Conservation (phyloP, 1,140 invertebrate genomes). For the Drosophila melanica region DNA sequence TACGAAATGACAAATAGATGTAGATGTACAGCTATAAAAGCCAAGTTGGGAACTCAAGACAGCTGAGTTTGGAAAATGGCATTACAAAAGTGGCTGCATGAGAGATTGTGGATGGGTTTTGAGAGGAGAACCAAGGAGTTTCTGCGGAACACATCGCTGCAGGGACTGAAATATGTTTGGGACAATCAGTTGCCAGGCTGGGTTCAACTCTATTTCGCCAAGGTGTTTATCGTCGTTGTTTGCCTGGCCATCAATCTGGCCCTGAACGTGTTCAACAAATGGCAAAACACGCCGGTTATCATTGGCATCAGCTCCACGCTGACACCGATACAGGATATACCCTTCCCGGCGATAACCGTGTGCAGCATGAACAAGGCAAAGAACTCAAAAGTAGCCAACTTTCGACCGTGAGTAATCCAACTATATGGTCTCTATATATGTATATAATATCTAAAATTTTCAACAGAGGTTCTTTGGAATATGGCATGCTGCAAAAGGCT, state of each 20-base stretch:
- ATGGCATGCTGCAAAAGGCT: slow-evolving; percentile 69
- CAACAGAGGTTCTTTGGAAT: slow-evolving; percentile 49
- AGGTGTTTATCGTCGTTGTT: slow-evolving; percentile 87
- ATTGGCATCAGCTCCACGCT: slow-evolving; percentile 88
- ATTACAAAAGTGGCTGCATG: neutral
- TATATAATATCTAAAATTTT: neutral
- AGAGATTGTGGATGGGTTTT: slow-evolving; percentile 7
- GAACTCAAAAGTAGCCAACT: slow-evolving; percentile 84
- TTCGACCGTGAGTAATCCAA: slow-evolving; percentile 40
- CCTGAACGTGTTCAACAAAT: slow-evolving; percentile 88
- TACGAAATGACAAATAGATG: neutral
- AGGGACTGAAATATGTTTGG: slow-evolving; percentile 90
- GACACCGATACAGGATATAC: slow-evolving; percentile 87
- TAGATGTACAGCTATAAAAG: neutral
- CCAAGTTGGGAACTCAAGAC: too few relatives aligned
- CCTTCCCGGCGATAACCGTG: slow-evolving; percentile 92
- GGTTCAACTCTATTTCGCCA: slow-evolving; percentile 68
- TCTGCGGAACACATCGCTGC: slow-evolving; percentile 87
- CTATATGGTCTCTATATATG: neutral
- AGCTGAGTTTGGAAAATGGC: slow-evolving; percentile 16
- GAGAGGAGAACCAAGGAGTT: slow-evolving; percentile 80
- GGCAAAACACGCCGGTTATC: slow-evolving; percentile 89
- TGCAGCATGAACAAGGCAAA: slow-evolving; percentile 92
- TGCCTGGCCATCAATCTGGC: slow-evolving; percentile 88
- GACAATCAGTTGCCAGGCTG: slow-evolving; percentile 77